Percentiles rank a stretch among this genome's conserved stretches.
Conservation (phyloP, 2,113 vertebrate genomes). For the Alexandromys fortis region DNA sequence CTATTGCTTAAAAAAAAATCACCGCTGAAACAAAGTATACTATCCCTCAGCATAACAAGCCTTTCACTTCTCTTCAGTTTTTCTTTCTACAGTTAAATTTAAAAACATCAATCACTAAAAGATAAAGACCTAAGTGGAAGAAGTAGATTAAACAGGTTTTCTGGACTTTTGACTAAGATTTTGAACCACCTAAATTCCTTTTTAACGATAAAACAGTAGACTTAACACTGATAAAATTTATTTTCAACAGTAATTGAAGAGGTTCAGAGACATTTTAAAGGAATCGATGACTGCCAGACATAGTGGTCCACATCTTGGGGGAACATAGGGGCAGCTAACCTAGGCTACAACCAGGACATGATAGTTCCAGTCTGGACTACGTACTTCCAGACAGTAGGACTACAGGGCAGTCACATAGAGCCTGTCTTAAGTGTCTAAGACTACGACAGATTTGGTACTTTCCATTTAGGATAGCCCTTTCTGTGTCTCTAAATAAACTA, state of each 20-base stretch:
- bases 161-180: not conserved
- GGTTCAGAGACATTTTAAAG: conserved; percentile 34
- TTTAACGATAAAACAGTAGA: not conserved
- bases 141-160: conserved; percentile 28
- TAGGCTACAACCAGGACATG: not conserved
- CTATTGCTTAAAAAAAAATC: not conserved
- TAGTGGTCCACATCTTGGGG: not conserved
- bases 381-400: not conserved
- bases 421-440: not conserved
- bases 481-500: not conserved
- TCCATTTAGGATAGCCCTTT: conserved; percentile 21
- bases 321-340: too few species aligned
- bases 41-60: conserved; percentile 5
- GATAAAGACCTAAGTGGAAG: conserved; percentile 38
- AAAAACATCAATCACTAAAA: conserved; percentile 29
- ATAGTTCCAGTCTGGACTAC: not conserved
- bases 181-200: conserved; percentile 7
- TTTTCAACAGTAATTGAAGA: conserved; percentile 20
- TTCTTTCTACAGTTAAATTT: conserved; percentile 6
- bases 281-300: not conserved
- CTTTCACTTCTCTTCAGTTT: not conserved
- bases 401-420: not conserved
- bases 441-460: not conserved
- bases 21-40: conserved; percentile 48
- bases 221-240: not conserved